Evolutionary conservation across 2,888 invertebrate species (phyloP), one percentile per base, ranked within the genome.

Genomic region (Clepsis dumicolana): DNA sequence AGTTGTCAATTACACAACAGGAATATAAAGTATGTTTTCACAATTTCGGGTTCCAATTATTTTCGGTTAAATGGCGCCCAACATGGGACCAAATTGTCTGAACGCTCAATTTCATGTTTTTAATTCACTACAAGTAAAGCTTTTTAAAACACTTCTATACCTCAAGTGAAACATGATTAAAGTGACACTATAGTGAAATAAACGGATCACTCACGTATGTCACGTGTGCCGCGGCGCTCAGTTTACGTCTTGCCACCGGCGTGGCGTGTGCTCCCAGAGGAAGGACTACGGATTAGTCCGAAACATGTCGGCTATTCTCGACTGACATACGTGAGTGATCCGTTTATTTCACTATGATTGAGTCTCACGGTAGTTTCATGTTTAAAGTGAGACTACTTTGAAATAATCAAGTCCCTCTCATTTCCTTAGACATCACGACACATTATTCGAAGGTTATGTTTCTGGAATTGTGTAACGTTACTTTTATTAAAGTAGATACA

Each of bases 401-500:
- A 56, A 21, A 14, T n/a, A 56, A 56, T 21, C 35, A 56, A 56
- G 38, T 41, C 16, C n/a, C 10, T 41, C 52, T 27, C n/a, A 59
- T 35, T 41, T 41, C 10, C 18, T 38, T 2, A 29, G 18, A 38
- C 24, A 24, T 38, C 18, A 32, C 21, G 8, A 41, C 25, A 16
- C 12, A 21, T 14, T 59, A 41, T 21, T 24, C 2, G 27, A 21
- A 59, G 52, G 29, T 44, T 24, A 38, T 41, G 38, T 52, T 38
- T 12, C 62, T 29, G 12, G 50, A 63, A 62, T 25, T 32, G 60
- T 35, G 32, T 64, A 67, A 67, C 65, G 44, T 60, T 61, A 61
- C 62, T 68, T 68, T 68, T 68, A 67, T 63, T 67, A 52, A 32
- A 60, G 50, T 63, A 62, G 62, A 61, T 27, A 68, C 59, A 64